Percentiles rank a stretch among this genome's conserved stretches.
phyloP scores from a whole-genome alignment of 1,140 invertebrate species.

The Procambarus clarkii region DNA sequence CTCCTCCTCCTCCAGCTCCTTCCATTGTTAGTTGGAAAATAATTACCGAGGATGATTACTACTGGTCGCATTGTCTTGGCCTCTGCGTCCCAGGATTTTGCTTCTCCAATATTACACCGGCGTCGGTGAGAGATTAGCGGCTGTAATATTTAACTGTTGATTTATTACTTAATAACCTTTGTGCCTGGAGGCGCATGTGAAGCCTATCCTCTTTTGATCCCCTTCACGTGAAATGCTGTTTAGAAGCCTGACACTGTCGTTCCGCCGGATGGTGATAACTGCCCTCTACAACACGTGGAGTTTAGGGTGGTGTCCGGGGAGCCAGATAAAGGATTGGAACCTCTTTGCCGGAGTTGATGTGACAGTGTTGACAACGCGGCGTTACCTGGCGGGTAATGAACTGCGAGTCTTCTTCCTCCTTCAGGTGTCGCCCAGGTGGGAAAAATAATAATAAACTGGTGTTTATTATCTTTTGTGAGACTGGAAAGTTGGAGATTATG shows the following conservation, averaged over 20 bases:
- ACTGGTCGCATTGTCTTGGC: slow-evolving; percentile 3
- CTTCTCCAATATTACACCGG: neutral
- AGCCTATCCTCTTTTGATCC: neutral
- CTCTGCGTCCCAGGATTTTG: neutral
- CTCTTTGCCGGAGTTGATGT: neutral
- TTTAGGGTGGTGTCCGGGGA: neutral
- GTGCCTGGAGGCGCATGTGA: neutral
- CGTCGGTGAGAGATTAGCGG: slow-evolving; percentile 12
- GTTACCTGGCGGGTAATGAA: neutral
- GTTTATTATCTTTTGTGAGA: neutral
- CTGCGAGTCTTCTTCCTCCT: neutral
- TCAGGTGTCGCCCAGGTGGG: neutral
- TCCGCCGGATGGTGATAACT: neutral
- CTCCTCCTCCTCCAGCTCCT: neutral
- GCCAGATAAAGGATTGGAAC: neutral
- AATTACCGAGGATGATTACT: slow-evolving; percentile 27
- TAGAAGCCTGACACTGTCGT: neutral
- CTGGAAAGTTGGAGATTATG: neutral
- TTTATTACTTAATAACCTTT: slow-evolving; percentile 16
- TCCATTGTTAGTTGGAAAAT: slow-evolving; percentile 14
- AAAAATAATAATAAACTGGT: neutral
- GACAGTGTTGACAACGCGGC: neutral
- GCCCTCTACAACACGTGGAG: neutral
- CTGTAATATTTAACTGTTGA: slow-evolving; percentile 10
- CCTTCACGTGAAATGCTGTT: neutral